These are phyloP conservation scores for Ceratina japonica DNA, from an alignment of 1,140 invertebrate genomes.

Conservation along the genomic window DNA sequence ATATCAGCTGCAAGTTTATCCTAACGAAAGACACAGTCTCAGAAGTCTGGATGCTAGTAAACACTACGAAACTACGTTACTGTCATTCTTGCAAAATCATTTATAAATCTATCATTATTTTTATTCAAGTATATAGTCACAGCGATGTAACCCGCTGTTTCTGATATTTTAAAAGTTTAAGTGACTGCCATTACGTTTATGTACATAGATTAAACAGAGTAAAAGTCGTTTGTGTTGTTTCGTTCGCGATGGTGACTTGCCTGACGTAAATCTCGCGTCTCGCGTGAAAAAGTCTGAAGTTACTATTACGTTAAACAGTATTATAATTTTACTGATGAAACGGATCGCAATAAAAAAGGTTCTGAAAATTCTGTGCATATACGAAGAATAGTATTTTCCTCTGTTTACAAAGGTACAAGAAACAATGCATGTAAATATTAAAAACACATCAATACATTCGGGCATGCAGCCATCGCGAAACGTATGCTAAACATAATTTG, in stretches of 20 bases:
- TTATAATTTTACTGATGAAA: slow-evolving; percentile 42
- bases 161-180: slow-evolving; percentile 49
- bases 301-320: slow-evolving; percentile 33
- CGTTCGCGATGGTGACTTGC: slow-evolving; percentile 26
- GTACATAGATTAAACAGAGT: slow-evolving; percentile 61
- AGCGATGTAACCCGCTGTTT: slow-evolving; percentile 15
- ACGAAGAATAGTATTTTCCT: slow-evolving; percentile 6
- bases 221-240: slow-evolving; percentile 11
- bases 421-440: not conserved
- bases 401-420: slow-evolving; percentile 16
- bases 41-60: slow-evolving; percentile 95
- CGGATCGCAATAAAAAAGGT: not conserved
- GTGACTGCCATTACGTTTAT: slow-evolving; percentile 70
- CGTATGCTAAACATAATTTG: slow-evolving; percentile 1
- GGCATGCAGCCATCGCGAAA: slow-evolving; percentile 36
- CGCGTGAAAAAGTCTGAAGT: slow-evolving; percentile 8
- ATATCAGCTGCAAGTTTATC: slow-evolving; percentile 95
- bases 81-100: slow-evolving; percentile 95
- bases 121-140: slow-evolving; percentile 32
- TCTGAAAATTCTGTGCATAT: not conserved
- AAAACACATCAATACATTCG: slow-evolving; percentile 1
- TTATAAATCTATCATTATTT: slow-evolving; percentile 56
- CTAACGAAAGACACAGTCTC: slow-evolving; percentile 96
- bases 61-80: slow-evolving; percentile 96
- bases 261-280: slow-evolving; percentile 12